Evolutionary conservation across 2,113 vertebrate genomes (phyloP), one percentile per base, ranked within the genome.

Genomic region (Chionomys nivalis): DNA sequence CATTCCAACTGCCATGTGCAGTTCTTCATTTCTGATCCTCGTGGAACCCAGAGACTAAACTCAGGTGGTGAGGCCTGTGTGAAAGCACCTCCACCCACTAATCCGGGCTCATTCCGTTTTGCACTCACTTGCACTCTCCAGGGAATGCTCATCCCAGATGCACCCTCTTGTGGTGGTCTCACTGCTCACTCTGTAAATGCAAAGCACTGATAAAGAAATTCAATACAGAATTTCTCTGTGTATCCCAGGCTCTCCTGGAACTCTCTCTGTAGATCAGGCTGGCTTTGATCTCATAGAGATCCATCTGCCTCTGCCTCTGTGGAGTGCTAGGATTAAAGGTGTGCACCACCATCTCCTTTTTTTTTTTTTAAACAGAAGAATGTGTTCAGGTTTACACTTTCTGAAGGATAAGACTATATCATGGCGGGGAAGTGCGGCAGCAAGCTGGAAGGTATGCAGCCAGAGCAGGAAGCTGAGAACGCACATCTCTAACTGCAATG

Each of bases 171-270:
- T 68, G 21, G 10, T 92, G 55, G 55, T 93, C 89, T 96, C 87
- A 73, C 33, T 92, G 78, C 63, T 92, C 94, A 49, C 47, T 91
- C 33, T 77, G 88, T 94, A 96, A 92, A n/a, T 83, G 42, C 89
- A 92, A 97, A 97, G 33, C 78, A 83, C 77, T 87, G 91, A 70
- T 42, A 58, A 24, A 11, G 11, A n/a, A 81, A n/a, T 70, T 36
- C 5, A 6, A 70, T 7, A 72, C 68, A 72, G 36, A 3, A 8
- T 72, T 21, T 72, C 36, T 70, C n/a, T n/a, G n/a, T n/a, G 68
- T 70, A n/a, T 5, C 68, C 33, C 3, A n/a, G 16, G 17, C 68
- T n/a, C 1, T n/a, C 36, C 36, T n/a, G 68, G 36, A n/a, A 72
- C 68, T n/a, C 17, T 3, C 70, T 72, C 17, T 70, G 70, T 70